Conservation (phyloP, 2,797 vertebrate species). For the Manis crassicaudata region DNA sequence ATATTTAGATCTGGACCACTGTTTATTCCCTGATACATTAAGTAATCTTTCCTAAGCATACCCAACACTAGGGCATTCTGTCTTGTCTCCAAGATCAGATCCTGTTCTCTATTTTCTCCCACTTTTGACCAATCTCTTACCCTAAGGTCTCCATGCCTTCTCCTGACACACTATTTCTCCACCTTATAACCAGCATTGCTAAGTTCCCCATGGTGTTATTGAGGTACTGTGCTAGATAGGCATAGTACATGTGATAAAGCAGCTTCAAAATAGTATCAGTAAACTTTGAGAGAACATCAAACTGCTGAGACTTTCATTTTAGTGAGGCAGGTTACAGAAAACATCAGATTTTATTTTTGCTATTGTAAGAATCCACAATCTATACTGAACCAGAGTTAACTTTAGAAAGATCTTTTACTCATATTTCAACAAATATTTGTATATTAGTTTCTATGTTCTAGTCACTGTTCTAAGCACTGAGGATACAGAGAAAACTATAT, state of each 20-base stretch:
- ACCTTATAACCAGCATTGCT: not conserved
- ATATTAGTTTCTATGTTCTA: constrained; percentile 28
- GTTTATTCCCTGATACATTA: not conserved
- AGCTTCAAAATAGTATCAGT: constrained; percentile 32
- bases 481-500: not conserved
- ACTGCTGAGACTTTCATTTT: constrained; percentile 37
- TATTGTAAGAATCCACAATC: not conserved
- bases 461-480: constrained; percentile 1
- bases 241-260: not conserved
- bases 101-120: not conserved
- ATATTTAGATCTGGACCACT: not conserved
- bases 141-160: not conserved
- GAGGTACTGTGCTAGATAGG: not conserved
- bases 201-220: not conserved
- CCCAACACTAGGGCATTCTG: not conserved
- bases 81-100: not conserved
- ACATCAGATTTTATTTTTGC: not conserved
- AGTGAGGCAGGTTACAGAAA: not conserved
- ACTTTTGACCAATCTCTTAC: not conserved
- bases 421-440: constrained; percentile 25
- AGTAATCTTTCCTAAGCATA: not conserved
- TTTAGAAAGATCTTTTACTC: constrained; percentile 2
- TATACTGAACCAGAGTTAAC: not conserved
- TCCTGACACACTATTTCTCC: not conserved
- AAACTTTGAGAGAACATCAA: not conserved